Percentiles rank a stretch among this genome's conserved stretches.
Evolutionary conservation across 1,140 invertebrate genomes (phyloP).

Genomic region (Hycleus phaleratus): DNA sequence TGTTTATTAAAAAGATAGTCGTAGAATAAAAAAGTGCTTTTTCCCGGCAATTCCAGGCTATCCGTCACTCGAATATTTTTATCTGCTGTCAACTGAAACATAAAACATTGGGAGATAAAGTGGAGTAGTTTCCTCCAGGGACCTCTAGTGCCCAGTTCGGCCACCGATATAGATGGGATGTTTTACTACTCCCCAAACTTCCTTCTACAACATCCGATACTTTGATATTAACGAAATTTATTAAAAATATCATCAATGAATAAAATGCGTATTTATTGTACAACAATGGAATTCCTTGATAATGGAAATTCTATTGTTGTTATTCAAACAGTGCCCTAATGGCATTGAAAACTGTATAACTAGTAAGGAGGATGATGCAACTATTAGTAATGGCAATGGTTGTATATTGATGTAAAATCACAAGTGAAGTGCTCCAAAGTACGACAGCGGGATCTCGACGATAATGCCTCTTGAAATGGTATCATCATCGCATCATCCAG

Average conservation of each 20-base stretch:
- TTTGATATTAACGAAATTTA: too few species aligned
- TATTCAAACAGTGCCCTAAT: too few species aligned
- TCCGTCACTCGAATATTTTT: slow-evolving; percentile 37
- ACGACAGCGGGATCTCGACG: slow-evolving; percentile 13
- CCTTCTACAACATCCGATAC: too few species aligned
- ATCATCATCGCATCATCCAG: slow-evolving; percentile 12
- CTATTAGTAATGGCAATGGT: slow-evolving; percentile 6
- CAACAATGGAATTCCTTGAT: too few species aligned
- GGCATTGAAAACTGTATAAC: too few species aligned
- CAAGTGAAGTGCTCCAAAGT: slow-evolving; percentile 13
- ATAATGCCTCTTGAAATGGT: slow-evolving; percentile 14
- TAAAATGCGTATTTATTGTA: too few species aligned
- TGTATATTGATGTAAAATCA: slow-evolving; percentile 6
- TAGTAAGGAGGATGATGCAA: neutral
- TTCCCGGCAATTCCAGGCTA: slow-evolving; percentile 29
- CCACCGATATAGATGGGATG: slow-evolving; percentile 33
- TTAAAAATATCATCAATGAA: too few species aligned
- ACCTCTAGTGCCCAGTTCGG: slow-evolving; percentile 26
- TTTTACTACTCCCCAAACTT: slow-evolving; percentile 13
- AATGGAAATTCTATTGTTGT: too few species aligned
- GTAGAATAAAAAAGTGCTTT: slow-evolving; percentile 31
- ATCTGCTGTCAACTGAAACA: slow-evolving; percentile 36
- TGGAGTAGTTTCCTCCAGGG: slow-evolving; percentile 36
- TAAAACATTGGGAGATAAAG: slow-evolving; percentile 36
- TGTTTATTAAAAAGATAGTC: slow-evolving; percentile 35